Evolutionary conservation across 1,140 invertebrate species (phyloP), one percentile per base, ranked within the genome.

Genomic region (Halictus rubicundus): DNA sequence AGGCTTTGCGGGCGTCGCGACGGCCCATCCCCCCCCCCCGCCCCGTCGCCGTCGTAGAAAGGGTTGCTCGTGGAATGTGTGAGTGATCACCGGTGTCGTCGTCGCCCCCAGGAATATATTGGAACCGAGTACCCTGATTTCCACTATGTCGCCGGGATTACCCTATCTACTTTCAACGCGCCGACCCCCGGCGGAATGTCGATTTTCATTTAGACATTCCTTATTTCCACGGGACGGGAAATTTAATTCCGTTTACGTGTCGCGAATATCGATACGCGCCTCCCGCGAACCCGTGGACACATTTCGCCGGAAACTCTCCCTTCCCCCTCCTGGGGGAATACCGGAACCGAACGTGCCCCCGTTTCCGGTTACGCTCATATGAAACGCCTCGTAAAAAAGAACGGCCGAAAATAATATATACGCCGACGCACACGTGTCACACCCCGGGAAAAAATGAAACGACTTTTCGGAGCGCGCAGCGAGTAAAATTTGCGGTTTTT

Each of bases 201-300:
- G 82, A 84, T 81, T 81, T 81, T 85, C 83, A 81, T 75, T 84
- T 71, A 77, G 68, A 85, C 82, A 81, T 84, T 84, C 78, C 78
- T 79, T 66, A 74, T 79, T 79, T 79, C 52, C 68, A 27, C 70
- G 59, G 32, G 16, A 19, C 68, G 49, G 46, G 46, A 72, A 72
- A 78, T 78, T 72, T 71, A 63, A 78, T 64, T 64, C 76, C 46
- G 68, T 25, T 78, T 63, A 70, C 68, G 68, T 60, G 59, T 71
- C 75, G 59, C 54, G 64, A 77, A 77, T 61, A 77, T 70, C 75
- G 39, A 77, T 77, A 70, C 42, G 42, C 10, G 42, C 42, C 10
- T 2, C 37, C 9, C 21, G 25, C 9, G 8, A 39, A 9, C 39
- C 3, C 37, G 37, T n/a, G 59, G 59, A 61, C 60, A 42, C 60